Conservation (phyloP, 1,140 invertebrate genomes). For the Procambarus virginalis region DNA sequence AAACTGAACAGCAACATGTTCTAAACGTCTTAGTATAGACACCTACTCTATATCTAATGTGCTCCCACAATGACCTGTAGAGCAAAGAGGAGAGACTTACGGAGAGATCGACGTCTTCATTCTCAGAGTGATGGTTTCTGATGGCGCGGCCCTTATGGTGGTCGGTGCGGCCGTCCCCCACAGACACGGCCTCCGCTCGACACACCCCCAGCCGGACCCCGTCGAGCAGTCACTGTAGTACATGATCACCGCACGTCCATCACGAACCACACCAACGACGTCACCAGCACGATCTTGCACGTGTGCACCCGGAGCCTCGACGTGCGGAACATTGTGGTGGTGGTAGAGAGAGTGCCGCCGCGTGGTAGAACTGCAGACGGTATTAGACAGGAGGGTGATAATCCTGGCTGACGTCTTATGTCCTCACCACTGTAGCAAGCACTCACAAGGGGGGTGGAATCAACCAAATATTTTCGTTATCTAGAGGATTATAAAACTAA, state of each 20-base stretch:
- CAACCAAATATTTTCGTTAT: no score
- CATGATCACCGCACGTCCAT: conserved; percentile 92
- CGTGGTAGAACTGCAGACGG: no score
- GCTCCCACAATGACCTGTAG: no score
- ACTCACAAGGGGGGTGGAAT: no score
- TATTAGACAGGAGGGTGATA: no score
- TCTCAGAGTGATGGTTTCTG: conserved; percentile 43
- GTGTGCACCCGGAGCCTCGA: conserved; percentile 84
- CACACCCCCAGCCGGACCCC: conserved; percentile 72
- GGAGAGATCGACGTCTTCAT: conserved; percentile 38
- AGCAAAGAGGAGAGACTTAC: background rate
- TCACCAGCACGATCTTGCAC: conserved; percentile 94
- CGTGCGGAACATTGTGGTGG: conserved; percentile 79
- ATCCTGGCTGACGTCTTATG: no score
- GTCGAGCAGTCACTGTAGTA: conserved; percentile 89
- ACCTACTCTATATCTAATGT: no score
- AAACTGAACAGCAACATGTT: no score
- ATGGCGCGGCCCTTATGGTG: conserved; percentile 61
- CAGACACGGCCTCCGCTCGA: conserved; percentile 44
- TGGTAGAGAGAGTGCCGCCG: background rate
- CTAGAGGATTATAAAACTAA: no score
- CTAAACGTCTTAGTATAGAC: no score
- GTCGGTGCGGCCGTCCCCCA: conserved; percentile 64
- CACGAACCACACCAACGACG: conserved; percentile 96
- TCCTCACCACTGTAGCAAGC: no score